Conservation (phyloP, 1,140 invertebrate genomes). For the Formica exsecta region DNA sequence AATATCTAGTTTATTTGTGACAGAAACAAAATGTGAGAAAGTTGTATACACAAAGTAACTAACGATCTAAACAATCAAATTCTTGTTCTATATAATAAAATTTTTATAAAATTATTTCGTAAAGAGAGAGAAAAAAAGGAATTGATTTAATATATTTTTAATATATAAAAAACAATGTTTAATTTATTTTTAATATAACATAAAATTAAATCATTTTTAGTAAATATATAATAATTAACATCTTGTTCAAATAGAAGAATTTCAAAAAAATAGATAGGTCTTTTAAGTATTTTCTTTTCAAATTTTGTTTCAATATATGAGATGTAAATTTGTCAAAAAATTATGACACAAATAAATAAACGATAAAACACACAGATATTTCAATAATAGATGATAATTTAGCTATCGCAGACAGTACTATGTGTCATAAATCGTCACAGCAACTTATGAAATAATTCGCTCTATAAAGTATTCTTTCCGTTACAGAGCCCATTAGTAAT, state of each 20-base stretch:
- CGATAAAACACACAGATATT: not conserved
- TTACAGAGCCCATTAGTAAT: constrained; percentile 37
- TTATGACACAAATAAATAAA: not conserved
- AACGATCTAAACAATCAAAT: not conserved
- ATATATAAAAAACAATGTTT: not conserved
- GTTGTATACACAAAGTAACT: not conserved
- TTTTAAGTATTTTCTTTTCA: not conserved
- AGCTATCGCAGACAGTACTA: not conserved
- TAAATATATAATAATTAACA: not conserved
- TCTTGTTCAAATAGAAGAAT: not conserved
- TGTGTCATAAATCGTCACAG: constrained; percentile 23
- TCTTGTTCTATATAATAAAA: not conserved
- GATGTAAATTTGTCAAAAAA: not conserved
- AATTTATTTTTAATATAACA: not conserved
- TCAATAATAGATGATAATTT: not conserved
- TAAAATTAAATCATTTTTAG: not conserved
- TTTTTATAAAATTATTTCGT: not conserved
- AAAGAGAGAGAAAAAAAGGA: not conserved
- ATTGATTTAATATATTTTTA: not conserved
- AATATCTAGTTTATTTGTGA: constrained; percentile 1
- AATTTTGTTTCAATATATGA: not conserved
- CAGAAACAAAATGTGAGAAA: not conserved
- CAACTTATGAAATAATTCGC: not conserved
- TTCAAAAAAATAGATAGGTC: not conserved
- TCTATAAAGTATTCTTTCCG: constrained; percentile 18